phyloP scores from a whole-genome alignment of 2,797 vertebrate species.

The Clarias fuscus region DNA sequence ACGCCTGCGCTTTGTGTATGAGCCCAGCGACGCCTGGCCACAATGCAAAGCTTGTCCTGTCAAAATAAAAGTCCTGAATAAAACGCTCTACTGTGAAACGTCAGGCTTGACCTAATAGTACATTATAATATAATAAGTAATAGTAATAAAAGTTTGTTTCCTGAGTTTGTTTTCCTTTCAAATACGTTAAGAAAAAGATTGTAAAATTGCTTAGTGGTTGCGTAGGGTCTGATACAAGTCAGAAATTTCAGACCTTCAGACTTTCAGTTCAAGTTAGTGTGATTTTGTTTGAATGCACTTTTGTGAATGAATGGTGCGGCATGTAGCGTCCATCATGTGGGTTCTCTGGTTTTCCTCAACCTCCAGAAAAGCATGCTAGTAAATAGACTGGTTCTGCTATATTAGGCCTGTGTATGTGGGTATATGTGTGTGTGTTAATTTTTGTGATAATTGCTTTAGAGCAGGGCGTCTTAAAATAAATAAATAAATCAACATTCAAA shows the following conservation, averaged over 20 bases:
- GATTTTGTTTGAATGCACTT: not conserved
- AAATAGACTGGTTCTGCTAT: too few relatives aligned
- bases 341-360: not conserved
- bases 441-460: too few relatives aligned
- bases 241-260: not conserved
- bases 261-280: not conserved
- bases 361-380: not conserved
- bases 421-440: too few relatives aligned
- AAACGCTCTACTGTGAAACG: not conserved
- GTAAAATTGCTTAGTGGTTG: too few relatives aligned
- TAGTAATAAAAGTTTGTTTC: too few relatives aligned
- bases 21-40: not conserved
- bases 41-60: not conserved
- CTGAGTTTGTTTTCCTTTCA: too few relatives aligned
- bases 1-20: not conserved
- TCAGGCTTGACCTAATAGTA: not conserved
- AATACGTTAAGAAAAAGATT: too few relatives aligned
- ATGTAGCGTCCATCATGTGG: not conserved
- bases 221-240: not conserved
- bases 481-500: too few relatives aligned
- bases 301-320: not conserved
- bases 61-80: conserved; percentile 8
- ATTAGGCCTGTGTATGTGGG: too few relatives aligned
- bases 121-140: too few relatives aligned
- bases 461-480: too few relatives aligned